Conservation (phyloP, 2,888 invertebrate species). For the Mayetiola destructor region DNA sequence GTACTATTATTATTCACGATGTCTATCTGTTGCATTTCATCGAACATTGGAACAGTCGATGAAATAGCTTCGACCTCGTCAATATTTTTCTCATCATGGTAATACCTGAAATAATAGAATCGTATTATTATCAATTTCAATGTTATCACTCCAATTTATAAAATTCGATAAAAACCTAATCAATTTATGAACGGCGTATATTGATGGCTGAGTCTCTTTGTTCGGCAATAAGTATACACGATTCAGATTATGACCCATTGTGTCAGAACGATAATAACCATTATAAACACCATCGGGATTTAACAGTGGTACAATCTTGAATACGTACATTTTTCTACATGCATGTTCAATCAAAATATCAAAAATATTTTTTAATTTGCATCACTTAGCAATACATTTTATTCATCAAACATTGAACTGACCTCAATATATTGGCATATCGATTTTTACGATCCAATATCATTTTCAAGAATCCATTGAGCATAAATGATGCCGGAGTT, state of each 20-base stretch:
- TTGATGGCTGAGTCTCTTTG: conserved; percentile 59
- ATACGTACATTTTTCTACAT: conserved; percentile 50
- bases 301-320: conserved; percentile 79
- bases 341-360: neutral
- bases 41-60: neutral
- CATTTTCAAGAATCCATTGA: conserved; percentile 75
- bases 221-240: conserved; percentile 72
- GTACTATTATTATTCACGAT: neutral
- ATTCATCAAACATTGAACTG: neutral
- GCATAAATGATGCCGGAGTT: conserved; percentile 79
- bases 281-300: conserved; percentile 82
- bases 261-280: conserved; percentile 78
- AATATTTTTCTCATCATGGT: conserved; percentile 41
- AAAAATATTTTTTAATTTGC: neutral
- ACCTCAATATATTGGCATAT: conserved; percentile 53
- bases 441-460: conserved; percentile 60
- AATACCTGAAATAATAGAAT: conserved; percentile 39
- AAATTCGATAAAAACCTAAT: conserved; percentile 38
- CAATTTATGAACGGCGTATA: conserved; percentile 68
- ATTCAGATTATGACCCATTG: conserved; percentile 75
- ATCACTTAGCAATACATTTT: neutral
- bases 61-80: neutral
- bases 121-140: neutral
- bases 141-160: conserved; percentile 6
- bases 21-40: neutral